Base-by-base conservation (phyloP, 2,113 vertebrate species). In the Ictalurus punctatus region DNA sequence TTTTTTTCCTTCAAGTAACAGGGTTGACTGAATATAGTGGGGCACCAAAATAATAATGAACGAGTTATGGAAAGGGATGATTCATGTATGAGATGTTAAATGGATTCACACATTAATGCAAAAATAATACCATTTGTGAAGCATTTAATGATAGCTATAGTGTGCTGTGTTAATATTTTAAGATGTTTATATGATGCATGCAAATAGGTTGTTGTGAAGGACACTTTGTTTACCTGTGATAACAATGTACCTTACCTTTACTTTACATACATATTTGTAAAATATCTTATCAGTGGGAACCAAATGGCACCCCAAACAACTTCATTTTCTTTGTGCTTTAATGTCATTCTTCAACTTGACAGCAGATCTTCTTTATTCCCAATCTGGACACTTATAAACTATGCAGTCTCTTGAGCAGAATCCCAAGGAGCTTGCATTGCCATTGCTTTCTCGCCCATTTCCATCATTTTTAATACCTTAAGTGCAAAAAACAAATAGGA, bases 401-500 rank as follows among this genome's bases (percentile, higher is more conserved):
- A 81, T 37, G 23, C 44, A 34, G 83, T 86, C 56, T 71, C 40
- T 48, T 48, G 78, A 86, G 76, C 16, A 30, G 58, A 19, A 87
- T 88, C 54, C 65, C 67, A 85, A 88, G 56, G 67, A 90, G 69
- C 71, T 86, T 73, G 48, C 67, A 25, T 23, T 61, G 58, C 44
- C 73, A 71, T 88, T 88, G 83, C 71, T 88, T 89, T 80, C 73
- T 80, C 37, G 2, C 23, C 30, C 48, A 79, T 88, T 88, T 69
- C 69, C 40, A 82, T 89, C 40, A 54, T 82, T 86, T 85, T 89
- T 87, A 86, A 90, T 91, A 91, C 54, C 90, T 86, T 87, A 87
- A 84, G 76, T 83, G 89, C 90, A 90, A 90, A 90, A 48, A 90
- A 58, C 86, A 87, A 89, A 90, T 89, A 91, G 88, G 85, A 89